Evolutionary conservation across 2,797 vertebrate genomes (phyloP).

Genomic region (Centroberyx gerrardi): DNA sequence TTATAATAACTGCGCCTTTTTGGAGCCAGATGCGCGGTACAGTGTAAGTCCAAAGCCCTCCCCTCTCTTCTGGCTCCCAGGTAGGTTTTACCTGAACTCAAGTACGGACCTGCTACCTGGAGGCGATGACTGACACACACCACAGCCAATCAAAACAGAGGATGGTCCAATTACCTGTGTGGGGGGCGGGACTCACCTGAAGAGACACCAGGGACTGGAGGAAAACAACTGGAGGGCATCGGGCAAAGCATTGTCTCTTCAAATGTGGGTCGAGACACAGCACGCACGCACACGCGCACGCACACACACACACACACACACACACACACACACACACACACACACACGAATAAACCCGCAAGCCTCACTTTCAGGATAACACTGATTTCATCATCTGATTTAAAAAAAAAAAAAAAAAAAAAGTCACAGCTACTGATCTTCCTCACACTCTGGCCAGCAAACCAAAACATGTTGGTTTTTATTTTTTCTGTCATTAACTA

Average conservation of each 20-base stretch:
- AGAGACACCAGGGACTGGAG: not conserved
- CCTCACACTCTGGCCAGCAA: too few species aligned
- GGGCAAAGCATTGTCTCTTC: not conserved
- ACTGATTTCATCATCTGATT: too few species aligned
- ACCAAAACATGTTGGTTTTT: too few species aligned
- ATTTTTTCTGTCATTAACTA: too few species aligned
- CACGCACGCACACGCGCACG: not conserved
- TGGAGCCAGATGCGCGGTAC: constrained; percentile 9
- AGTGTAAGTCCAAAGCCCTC: constrained; percentile 64
- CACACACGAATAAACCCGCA: not conserved
- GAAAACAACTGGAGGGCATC: constrained; percentile 8
- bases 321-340: constrained; percentile 1
- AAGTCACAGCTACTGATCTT: too few species aligned
- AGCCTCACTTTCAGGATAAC: too few species aligned
- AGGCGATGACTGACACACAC: not conserved
- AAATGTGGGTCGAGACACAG: not conserved
- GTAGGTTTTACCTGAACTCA: constrained; percentile 87
- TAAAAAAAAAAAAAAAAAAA: too few species aligned
- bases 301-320: not conserved
- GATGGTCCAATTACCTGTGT: constrained; percentile 67
- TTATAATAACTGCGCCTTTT: not conserved
- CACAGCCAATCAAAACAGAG: constrained; percentile 71
- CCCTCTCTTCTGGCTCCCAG: constrained; percentile 75
- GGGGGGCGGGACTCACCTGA: constrained; percentile 75
- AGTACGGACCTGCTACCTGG: constrained; percentile 75